A percentile compares a stretch with the other conserved stretches of the same genome.
phyloP scores from a whole-genome alignment of 2,113 vertebrate species.

The Hemiprocne comata region DNA sequence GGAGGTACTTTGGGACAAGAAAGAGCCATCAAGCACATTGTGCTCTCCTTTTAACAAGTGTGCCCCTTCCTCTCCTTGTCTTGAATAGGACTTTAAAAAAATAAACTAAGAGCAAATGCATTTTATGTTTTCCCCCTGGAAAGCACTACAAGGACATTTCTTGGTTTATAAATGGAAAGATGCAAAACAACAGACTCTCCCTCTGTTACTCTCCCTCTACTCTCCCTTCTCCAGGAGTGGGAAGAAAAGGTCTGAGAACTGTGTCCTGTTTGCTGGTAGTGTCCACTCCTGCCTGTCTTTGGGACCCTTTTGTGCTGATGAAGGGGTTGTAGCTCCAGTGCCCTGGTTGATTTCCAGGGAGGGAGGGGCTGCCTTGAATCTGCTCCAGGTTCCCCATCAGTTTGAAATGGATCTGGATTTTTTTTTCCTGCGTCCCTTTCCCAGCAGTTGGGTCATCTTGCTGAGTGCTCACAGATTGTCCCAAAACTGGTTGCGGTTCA shows the following conservation, averaged over 20 bases:
- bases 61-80: not conserved
- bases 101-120: not conserved
- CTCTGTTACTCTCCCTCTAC: not conserved
- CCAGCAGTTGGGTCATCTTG: accelerated
- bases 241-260: not conserved
- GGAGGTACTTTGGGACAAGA: not conserved
- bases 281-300: not conserved
- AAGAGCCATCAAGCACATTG: not conserved
- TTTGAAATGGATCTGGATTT: not conserved
- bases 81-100: not conserved
- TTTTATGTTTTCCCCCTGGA: not conserved
- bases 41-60: not conserved
- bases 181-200: no score
- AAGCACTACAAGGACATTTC: not conserved
- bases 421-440: not conserved
- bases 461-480: not conserved
- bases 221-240: not conserved
- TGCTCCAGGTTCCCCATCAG: not conserved
- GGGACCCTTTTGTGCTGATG: not conserved
- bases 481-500: not conserved
- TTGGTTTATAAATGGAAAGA: not conserved
- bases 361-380: not conserved
- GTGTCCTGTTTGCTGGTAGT: not conserved
- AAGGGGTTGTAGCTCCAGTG: not conserved
- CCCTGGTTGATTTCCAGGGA: not conserved